Evolutionary conservation across 2,113 vertebrate species (phyloP).

Genomic region (Nothocercus nigrocapillus): DNA sequence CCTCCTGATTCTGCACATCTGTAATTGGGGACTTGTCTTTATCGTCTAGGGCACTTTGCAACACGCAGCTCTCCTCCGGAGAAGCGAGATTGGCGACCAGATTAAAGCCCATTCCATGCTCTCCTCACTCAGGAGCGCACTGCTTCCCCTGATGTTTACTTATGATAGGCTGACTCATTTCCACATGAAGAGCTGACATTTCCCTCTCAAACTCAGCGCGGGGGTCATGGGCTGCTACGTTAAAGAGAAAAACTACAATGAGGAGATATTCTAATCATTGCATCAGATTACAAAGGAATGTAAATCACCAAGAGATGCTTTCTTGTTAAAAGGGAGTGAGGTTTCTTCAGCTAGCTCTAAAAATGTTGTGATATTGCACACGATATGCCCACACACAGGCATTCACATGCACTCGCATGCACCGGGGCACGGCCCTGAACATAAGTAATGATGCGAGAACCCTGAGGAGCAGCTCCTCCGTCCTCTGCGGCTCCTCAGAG

Average conservation of each 20-base stretch:
- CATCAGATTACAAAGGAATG: conserved; percentile 61
- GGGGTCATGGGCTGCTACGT: conserved; percentile 11
- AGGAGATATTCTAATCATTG: conserved; percentile 51
- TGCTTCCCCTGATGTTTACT: conserved; percentile 42
- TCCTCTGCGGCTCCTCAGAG: neutral
- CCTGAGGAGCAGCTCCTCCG: neutral
- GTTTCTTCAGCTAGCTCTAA: conserved; percentile 34
- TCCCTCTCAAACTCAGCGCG: neutral
- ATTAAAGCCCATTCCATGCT: conserved; percentile 61
- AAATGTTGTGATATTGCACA: conserved; percentile 13
- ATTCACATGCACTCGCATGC: neutral
- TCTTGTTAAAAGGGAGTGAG: conserved; percentile 22
- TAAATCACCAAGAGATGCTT: conserved; percentile 37
- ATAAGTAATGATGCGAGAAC: neutral
- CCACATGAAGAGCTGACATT: conserved; percentile 54
- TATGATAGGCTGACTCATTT: conserved; percentile 34
- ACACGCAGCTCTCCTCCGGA: neutral
- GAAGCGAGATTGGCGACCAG: neutral
- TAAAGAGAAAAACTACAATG: conserved; percentile 38
- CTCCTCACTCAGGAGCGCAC: neutral
- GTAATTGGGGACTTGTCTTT: conserved; percentile 6
- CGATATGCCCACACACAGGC: neutral
- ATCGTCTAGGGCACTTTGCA: conserved; percentile 16
- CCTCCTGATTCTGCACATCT: neutral
- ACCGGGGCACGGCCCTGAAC: rapidly evolving